Evolutionary conservation across 1,140 invertebrate genomes (phyloP).

Genomic region (Lordiphosa collinella): DNA sequence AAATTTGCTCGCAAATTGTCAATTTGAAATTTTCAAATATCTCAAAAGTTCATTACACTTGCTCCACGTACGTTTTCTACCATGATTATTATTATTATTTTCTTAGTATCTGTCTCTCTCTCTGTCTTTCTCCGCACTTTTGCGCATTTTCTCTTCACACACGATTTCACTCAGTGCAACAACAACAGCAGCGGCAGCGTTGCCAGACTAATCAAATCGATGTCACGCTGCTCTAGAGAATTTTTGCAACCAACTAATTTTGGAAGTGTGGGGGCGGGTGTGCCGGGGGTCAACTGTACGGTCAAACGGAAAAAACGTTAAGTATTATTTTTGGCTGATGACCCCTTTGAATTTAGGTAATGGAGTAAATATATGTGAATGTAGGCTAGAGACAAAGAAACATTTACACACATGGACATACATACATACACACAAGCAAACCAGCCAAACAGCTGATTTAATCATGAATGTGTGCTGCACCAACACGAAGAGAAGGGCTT

Average conservation of each 20-base stretch:
- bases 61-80: conserved; percentile 31
- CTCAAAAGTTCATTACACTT: conserved; percentile 41
- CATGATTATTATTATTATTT: conserved; percentile 37
- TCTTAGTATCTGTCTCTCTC: conserved; percentile 35
- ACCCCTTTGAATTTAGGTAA: conserved; percentile 22
- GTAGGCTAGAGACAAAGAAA: conserved; percentile 61
- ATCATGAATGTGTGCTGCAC: conserved; percentile 19
- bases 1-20: conserved; percentile 14
- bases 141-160: conserved; percentile 50
- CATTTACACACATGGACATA: conserved; percentile 17
- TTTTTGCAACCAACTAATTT: conserved; percentile 37
- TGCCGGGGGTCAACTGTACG: not conserved
- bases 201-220: conserved; percentile 46
- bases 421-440: conserved; percentile 5
- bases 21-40: conserved; percentile 12
- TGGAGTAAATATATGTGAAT: conserved; percentile 1
- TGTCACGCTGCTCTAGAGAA: conserved; percentile 45
- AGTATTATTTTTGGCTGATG: conserved; percentile 25
- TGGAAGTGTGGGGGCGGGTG: conserved; percentile 1
- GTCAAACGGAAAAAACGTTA: not conserved
- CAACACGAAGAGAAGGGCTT: conserved; percentile 25
- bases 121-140: conserved; percentile 29
- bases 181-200: conserved; percentile 41
- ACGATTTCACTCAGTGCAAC: conserved; percentile 52
- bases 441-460: conserved; percentile 60